phyloP scores from a whole-genome alignment of 2,113 vertebrate genomes.

The Strix aluco region DNA sequence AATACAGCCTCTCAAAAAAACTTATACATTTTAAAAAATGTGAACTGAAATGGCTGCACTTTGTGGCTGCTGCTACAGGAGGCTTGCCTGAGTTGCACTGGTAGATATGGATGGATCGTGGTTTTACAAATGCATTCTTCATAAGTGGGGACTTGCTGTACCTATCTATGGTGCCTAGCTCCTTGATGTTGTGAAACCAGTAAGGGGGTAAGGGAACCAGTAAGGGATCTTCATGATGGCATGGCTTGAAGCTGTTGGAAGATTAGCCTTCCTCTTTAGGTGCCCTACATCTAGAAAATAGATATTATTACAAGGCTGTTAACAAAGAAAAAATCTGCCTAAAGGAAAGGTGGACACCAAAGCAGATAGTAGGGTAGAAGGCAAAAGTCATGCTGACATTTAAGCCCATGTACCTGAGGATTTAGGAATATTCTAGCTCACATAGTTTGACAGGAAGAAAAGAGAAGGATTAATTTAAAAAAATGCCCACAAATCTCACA shows the following conservation, averaged over 20 bases:
- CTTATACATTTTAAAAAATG: not conserved
- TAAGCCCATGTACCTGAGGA: not conserved
- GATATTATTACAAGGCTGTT: not conserved
- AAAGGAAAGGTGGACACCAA: not conserved
- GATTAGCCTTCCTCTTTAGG: not conserved
- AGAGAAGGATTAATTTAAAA: not conserved
- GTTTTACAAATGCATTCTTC: not conserved
- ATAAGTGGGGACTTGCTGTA: not conserved
- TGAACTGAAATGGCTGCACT: not conserved
- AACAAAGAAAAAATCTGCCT: not conserved
- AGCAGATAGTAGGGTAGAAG: not conserved
- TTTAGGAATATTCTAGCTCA: not conserved
- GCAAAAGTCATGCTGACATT: not conserved
- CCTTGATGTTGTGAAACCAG: not conserved
- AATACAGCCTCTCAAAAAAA: not conserved
- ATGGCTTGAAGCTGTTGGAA: not conserved
- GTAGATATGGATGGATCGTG: not conserved
- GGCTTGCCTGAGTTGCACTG: not conserved
- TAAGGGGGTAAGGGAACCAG: not conserved
- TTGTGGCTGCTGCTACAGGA: not conserved
- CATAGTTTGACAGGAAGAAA: not conserved
- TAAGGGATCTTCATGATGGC: not conserved
- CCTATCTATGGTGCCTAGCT: not conserved
- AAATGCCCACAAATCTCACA: not conserved
- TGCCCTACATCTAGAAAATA: not conserved